phyloP scores from a whole-genome alignment of 1,140 invertebrate genomes.

The Zophobas morio region DNA sequence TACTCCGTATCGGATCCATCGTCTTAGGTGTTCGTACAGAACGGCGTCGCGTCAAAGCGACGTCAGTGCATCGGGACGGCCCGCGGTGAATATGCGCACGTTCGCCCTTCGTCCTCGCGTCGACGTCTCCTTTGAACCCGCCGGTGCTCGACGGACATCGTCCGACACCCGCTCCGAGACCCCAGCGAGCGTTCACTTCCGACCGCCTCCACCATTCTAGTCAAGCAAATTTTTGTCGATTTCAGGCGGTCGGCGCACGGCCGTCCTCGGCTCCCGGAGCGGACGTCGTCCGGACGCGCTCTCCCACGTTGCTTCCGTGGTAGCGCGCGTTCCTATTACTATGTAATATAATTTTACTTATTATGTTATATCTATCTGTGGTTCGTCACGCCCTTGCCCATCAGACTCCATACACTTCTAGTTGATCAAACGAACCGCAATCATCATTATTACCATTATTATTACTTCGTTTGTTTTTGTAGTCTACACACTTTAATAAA shows the following conservation, averaged over 20 bases:
- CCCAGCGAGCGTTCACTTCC: constrained; percentile 16
- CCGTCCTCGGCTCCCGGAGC: constrained; percentile 21
- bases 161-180: constrained; percentile 9
- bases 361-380: constrained; percentile 57
- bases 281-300: constrained; percentile 48
- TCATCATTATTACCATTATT: not conserved
- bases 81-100: constrained; percentile 22
- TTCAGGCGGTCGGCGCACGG: not conserved
- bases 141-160: constrained; percentile 14
- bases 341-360: constrained; percentile 61
- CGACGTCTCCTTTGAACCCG: not conserved
- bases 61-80: not conserved
- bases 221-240: constrained; percentile 4
- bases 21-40: constrained; percentile 27
- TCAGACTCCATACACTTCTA: constrained; percentile 64
- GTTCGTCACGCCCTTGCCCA: constrained; percentile 63
- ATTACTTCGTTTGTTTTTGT: constrained; percentile 42
- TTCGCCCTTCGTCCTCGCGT: constrained; percentile 2
- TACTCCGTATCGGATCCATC: constrained; percentile 66
- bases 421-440: constrained; percentile 57
- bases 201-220: constrained; percentile 43
- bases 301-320: constrained; percentile 51
- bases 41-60: not conserved
- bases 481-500: constrained; percentile 22
- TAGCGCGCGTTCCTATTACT: constrained; percentile 60